These are phyloP conservation scores for Oegoconia quadripuncta DNA, from an alignment of 2,888 invertebrate genomes.

Conservation along the genomic window DNA sequence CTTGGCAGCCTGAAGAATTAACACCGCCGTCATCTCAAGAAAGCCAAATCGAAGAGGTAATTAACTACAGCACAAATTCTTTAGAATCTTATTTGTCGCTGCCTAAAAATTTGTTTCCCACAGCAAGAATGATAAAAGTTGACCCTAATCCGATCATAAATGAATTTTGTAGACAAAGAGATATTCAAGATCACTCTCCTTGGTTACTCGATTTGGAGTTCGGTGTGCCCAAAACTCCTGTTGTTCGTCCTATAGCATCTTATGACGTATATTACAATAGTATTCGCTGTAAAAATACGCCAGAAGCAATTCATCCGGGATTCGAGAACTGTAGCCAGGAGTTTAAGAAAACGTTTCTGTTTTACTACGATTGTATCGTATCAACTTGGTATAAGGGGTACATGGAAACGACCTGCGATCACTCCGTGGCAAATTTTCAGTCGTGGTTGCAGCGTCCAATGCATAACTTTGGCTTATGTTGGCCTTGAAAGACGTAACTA, in stretches of 20 bases:
- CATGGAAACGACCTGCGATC: constrained; percentile 35
- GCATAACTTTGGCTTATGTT: constrained; percentile 56
- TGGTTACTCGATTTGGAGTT: constrained; percentile 52
- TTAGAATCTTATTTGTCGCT: constrained; percentile 41
- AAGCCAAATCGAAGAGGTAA: too few relatives aligned
- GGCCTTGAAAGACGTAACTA: constrained; percentile 45
- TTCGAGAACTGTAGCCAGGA: constrained; percentile 48
- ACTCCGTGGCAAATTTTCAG: constrained; percentile 56
- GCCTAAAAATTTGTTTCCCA: constrained; percentile 50
- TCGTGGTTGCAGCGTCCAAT: constrained; percentile 49
- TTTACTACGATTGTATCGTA: constrained; percentile 53
- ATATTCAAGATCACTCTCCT: constrained; percentile 32
- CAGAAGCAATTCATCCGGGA: constrained; percentile 51
- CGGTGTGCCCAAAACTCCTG: constrained; percentile 17
- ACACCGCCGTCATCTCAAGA: too few relatives aligned
- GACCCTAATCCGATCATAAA: constrained; percentile 59
- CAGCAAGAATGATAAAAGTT: constrained; percentile 38
- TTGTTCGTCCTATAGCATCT: constrained; percentile 33
- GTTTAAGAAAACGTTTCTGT: constrained; percentile 43
- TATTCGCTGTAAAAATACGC: constrained; percentile 49
- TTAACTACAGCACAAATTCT: too few relatives aligned
- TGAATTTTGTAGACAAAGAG: constrained; percentile 45
- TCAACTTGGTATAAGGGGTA: constrained; percentile 56
- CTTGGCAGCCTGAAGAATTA: too few relatives aligned
- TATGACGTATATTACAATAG: constrained; percentile 53